Percentiles rank a stretch among this genome's conserved stretches.
These are phyloP conservation scores for Stratiomys singularior DNA, from an alignment of 2,888 invertebrate genomes.

Conservation along the genomic window DNA sequence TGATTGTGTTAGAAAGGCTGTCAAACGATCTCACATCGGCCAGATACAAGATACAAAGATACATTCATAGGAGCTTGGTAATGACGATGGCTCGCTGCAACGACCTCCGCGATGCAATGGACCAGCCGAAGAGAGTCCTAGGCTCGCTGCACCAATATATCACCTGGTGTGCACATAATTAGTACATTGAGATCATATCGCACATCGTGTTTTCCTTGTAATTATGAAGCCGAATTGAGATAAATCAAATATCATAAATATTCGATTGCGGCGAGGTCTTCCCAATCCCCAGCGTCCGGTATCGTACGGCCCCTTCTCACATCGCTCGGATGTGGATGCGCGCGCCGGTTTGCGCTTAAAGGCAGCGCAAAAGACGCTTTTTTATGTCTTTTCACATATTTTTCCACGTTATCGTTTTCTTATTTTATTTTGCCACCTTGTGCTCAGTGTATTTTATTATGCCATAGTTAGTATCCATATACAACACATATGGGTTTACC, in stretches of 20 bases:
- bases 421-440: slow-evolving; percentile 35
- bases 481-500: too few species aligned
- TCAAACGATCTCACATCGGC: not conserved
- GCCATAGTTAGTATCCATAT: not conserved
- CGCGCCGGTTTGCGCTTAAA: slow-evolving; percentile 20
- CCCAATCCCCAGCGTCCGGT: slow-evolving; percentile 6
- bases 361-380: slow-evolving; percentile 23
- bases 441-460: slow-evolving; percentile 27
- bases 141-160: slow-evolving; percentile 45
- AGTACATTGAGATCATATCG: slow-evolving; percentile 47
- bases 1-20: slow-evolving; percentile 32
- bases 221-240: slow-evolving; percentile 49
- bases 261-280: slow-evolving; percentile 24
- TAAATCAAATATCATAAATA: slow-evolving; percentile 50
- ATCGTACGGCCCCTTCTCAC: slow-evolving; percentile 12
- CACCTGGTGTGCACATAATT: slow-evolving; percentile 48
- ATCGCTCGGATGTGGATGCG: slow-evolving; percentile 12
- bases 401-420: not conserved
- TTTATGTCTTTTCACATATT: slow-evolving; percentile 26
- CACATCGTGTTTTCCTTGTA: slow-evolving; percentile 44
- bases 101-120: slow-evolving; percentile 22
- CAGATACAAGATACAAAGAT: not conserved
- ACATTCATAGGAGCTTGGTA: not conserved
- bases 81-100: not conserved
- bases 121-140: slow-evolving; percentile 15